Base-by-base conservation (phyloP, 2,797 vertebrate genomes). In the Crocidura indochinensis region DNA sequence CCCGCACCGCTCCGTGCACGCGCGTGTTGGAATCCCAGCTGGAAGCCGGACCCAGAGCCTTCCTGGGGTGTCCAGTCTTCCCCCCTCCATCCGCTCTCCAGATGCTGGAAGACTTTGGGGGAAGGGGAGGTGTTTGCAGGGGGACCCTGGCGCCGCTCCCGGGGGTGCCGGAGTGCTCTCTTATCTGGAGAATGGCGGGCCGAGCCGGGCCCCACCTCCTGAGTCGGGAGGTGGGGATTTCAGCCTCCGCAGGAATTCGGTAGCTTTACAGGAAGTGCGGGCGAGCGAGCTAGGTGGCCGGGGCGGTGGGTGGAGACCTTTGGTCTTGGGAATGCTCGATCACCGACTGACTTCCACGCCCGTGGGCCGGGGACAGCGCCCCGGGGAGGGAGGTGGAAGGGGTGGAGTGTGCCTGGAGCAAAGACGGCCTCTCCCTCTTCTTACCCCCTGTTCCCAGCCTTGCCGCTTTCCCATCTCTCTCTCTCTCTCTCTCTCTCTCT, bases 281-380 rank as follows among this genome's bases (percentile, higher is more conserved):
- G 49, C 8, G 10, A 22, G 38, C 74, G 12, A 86, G 62, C 84
- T 17, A 15, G 53, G 75, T 73, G 75, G 82, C 84, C 84, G 74
- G 76, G 53, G 75, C 74, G 75, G 82, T 86, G 87, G 74, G 76
- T n/a, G 87, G 26, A 78, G 87, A 88, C 84, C 91, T 91, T 85
- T 83, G 92, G 72, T 72, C 91, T 38, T 62, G 31, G 80, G 75
- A 74, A 87, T 46, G 53, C 72, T 64, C 12, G 46, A 2, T 31
- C 51, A 15, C 2, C n/a, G 60, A 76, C 60, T 26, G 24, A 38
- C 74, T 88, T 81, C 20, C 77, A 14, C 65, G 65, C 85, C 62
- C 46, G 1, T 1, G 9, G 51, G 38, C 46, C 29, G 24, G 0
- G 22, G 10, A 60, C 46, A 4, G 22, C 31, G 27, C 26, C 62